Conservation (phyloP, 2,113 vertebrate genomes). For the Solea solea region DNA sequence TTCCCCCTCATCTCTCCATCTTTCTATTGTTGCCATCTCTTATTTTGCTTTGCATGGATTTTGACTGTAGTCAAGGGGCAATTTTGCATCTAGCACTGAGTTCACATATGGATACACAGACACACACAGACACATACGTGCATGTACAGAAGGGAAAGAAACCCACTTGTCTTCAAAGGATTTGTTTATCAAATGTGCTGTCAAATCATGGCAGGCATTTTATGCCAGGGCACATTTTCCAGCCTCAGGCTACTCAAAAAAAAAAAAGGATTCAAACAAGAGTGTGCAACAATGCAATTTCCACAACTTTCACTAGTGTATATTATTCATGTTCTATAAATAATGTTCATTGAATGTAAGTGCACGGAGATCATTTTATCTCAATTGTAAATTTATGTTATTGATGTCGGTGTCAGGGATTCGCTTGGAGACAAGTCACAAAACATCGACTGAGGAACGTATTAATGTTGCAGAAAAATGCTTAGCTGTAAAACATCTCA, state of each 20-base stretch:
- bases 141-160: slow-evolving; percentile 32
- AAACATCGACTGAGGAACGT: slow-evolving; percentile 47
- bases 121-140: slow-evolving; percentile 8
- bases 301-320: slow-evolving; percentile 50
- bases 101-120: slow-evolving; percentile 52
- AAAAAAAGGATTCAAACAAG: slow-evolving; percentile 59
- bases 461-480: slow-evolving; percentile 67
- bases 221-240: slow-evolving; percentile 67
- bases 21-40: slow-evolving; percentile 75
- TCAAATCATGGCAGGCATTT: slow-evolving; percentile 78
- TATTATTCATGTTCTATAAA: slow-evolving; percentile 63
- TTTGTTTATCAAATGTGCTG: slow-evolving; percentile 82
- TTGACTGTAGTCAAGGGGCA: slow-evolving; percentile 77
- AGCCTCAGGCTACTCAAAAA: slow-evolving; percentile 50
- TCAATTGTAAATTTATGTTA: slow-evolving; percentile 66
- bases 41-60: slow-evolving; percentile 80
- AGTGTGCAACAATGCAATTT: slow-evolving; percentile 57
- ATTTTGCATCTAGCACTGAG: slow-evolving; percentile 75
- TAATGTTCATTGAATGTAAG: slow-evolving; percentile 28
- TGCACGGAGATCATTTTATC: slow-evolving; percentile 51
- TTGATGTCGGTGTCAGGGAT: slow-evolving; percentile 50
- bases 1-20: slow-evolving; percentile 10
- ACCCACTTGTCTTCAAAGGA: slow-evolving; percentile 68
- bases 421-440: slow-evolving; percentile 48
- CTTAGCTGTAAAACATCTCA: slow-evolving; percentile 63